Conservation (phyloP, 2,797 vertebrate species). For the Propithecus deckenii region DNA sequence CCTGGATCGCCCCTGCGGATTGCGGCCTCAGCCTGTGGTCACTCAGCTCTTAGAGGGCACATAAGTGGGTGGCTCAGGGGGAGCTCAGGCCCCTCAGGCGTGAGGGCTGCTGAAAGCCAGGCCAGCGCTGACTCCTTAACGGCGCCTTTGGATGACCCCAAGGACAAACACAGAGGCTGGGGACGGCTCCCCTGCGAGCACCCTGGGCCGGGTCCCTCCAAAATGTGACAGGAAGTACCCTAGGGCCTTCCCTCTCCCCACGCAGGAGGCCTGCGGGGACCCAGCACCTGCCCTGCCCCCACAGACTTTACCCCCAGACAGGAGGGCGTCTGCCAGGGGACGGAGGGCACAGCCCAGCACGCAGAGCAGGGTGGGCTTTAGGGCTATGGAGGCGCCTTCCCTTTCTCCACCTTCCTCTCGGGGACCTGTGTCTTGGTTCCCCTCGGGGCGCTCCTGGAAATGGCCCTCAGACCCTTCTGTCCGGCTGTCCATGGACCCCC, state of each 20-base stretch:
- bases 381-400: accelerated
- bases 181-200: accelerated
- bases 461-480: background rate
- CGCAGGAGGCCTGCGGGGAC: background rate
- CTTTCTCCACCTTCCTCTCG: background rate
- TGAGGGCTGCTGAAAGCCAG: background rate
- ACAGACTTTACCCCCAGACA: constrained; percentile 61
- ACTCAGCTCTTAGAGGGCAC: background rate
- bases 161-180: accelerated
- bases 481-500: accelerated
- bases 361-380: background rate
- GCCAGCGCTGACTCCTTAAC: background rate
- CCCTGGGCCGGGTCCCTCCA: background rate
- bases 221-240: background rate
- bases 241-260: too few relatives aligned
- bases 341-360: accelerated
- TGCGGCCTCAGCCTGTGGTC: background rate
- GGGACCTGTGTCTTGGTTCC: background rate
- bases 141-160: too few relatives aligned
- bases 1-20: accelerated
- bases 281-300: background rate
- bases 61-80: accelerated
- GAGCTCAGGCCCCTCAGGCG: background rate
- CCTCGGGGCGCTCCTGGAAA: accelerated
- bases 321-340: constrained; percentile 30